Evolutionary conservation across 2,888 invertebrate species (phyloP), one percentile per base, ranked within the genome.

Genomic region (Clunio marinus): DNA sequence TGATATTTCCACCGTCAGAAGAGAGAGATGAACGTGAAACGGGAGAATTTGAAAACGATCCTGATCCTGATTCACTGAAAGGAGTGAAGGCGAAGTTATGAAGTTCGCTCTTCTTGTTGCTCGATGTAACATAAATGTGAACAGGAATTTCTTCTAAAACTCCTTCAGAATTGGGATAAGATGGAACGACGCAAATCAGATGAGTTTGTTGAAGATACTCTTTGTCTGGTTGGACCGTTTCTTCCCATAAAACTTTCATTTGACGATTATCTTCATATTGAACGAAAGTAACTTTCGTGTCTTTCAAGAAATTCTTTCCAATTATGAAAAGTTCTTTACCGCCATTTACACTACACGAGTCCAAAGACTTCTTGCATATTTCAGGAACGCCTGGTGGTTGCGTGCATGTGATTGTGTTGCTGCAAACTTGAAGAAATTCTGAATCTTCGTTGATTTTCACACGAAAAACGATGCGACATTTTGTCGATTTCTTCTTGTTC

Each of bases 381-480:
- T 94, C 94, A 13, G 94, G 94, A 65, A 93, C 87, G 69, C 94
- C 94, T 1, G 93, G 93, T 13, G 93, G 93, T 81, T 94, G 94
- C 35, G 93, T 93, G 84, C 94, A 95, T 72, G 93, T 90, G 73
- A 95, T 94, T 70, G 91, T 92, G 73, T 92, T 89, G 69, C 93
- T 94, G 78, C 91, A 90, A 72, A 90, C 88, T 83, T 94, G 94
- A 70, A 94, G 79, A 1, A 92, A 91, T 80, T 94, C 93, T 2
- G 93, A 93, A 75, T 89, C 88, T 8, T 87, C 84, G 75, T 88
- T 86, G 73, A 97, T 83, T 72, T 87, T 88, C 0, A 93, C 89
- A 70, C 96, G 84, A 81, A 96, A 96, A 60, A 96, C 92, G 89
- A 98, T 92, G 62, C 96, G 87, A 75, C 96, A 96, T 69, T 92